phyloP scores from a whole-genome alignment of 2,113 vertebrate genomes.

The Scophthalmus maximus region DNA sequence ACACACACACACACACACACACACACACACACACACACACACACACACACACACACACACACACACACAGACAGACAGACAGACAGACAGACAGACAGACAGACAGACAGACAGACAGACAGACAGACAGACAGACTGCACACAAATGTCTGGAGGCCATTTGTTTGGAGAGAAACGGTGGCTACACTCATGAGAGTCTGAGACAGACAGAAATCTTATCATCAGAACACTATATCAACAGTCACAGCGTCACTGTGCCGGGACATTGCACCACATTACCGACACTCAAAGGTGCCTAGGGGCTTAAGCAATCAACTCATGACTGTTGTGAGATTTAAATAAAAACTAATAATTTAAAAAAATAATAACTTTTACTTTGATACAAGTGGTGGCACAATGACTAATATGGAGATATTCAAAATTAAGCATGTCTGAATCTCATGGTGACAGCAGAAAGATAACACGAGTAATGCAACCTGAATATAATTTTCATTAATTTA shows the following conservation, averaged over 20 bases:
- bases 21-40: too few species aligned
- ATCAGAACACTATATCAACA: slow-evolving; percentile 43
- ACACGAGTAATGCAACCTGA: background rate
- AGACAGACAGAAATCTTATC: slow-evolving; percentile 48
- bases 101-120: too few species aligned
- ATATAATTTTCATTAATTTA: background rate
- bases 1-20: too few species aligned
- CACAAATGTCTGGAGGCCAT: slow-evolving; percentile 51
- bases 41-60: too few species aligned
- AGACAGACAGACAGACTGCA: background rate
- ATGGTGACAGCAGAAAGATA: background rate
- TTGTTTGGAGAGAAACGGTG: slow-evolving; percentile 51
- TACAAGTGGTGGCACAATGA: background rate
- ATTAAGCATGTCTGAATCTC: background rate
- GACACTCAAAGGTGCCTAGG: slow-evolving; percentile 1
- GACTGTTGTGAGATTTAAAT: background rate
- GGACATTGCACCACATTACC: slow-evolving; percentile 31
- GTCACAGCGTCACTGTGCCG: slow-evolving; percentile 31
- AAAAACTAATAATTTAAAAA: background rate
- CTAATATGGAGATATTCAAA: background rate
- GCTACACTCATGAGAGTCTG: slow-evolving; percentile 33
- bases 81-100: too few species aligned
- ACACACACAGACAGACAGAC: too few species aligned
- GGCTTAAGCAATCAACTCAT: slow-evolving; percentile 3
- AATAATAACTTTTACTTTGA: background rate